Evolutionary conservation across 2,888 invertebrate species (phyloP).

Genomic region (Yponomeuta plumbellus): DNA sequence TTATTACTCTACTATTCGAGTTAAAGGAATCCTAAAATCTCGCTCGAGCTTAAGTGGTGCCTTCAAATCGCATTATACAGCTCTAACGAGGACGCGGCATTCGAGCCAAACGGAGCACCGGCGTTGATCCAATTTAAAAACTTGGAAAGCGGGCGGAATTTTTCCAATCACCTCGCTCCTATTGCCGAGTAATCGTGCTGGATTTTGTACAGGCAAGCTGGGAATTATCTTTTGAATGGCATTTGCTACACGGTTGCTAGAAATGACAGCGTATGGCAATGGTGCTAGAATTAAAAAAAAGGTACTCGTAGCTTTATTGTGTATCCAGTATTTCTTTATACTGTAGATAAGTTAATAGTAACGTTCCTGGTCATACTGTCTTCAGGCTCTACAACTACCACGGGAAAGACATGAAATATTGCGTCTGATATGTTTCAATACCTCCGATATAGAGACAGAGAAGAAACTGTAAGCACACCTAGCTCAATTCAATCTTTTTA

Average conservation of each 20-base stretch:
- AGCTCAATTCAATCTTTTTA: too few relatives aligned
- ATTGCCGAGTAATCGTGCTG: slow-evolving; percentile 44
- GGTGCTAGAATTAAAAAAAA: too few relatives aligned
- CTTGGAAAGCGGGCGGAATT: slow-evolving; percentile 57
- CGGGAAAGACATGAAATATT: too few relatives aligned
- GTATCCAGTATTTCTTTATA: too few relatives aligned
- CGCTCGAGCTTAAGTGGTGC: slow-evolving; percentile 24
- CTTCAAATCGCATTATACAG: slow-evolving; percentile 48
- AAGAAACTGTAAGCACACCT: too few relatives aligned
- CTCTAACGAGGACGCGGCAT: slow-evolving; percentile 21
- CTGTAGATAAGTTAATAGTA: too few relatives aligned
- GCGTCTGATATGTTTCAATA: too few relatives aligned
- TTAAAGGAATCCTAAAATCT: neutral
- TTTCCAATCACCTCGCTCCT: slow-evolving; percentile 63
- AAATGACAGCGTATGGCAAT: too few relatives aligned
- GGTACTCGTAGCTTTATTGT: too few relatives aligned
- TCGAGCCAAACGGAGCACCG: slow-evolving; percentile 58
- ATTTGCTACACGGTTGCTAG: neutral
- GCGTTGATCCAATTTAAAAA: slow-evolving; percentile 71
- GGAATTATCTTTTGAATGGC: neutral
- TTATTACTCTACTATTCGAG: slow-evolving; percentile 54
- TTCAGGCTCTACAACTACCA: too few relatives aligned
- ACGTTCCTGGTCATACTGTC: too few relatives aligned
- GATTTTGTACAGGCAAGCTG: slow-evolving; percentile 12
- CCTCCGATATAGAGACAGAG: too few relatives aligned